Base-by-base conservation (phyloP, 2,797 vertebrate genomes). In the Arctocebus calabarensis region DNA sequence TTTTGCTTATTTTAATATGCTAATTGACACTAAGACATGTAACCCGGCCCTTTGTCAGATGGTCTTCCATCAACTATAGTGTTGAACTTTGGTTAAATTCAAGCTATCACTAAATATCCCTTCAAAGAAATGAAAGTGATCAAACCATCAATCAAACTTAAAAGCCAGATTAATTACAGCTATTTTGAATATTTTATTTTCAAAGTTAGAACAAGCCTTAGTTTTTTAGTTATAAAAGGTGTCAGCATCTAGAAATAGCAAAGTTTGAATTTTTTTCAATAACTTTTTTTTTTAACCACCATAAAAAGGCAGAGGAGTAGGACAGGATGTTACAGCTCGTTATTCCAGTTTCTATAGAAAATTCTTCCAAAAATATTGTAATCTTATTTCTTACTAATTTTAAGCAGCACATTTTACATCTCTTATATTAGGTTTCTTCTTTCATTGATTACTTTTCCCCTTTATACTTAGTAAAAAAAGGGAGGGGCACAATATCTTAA, bases 331-430 rank as follows among this genome's bases (percentile, higher is more conserved):
- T 68, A 91, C 4, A 78, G 57, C 55, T 96, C 62, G 29, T 82
- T 86, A 94, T 77, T 59, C 81, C 40, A 64, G 48, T 43, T 91
- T 88, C 95, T 43, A 94, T 61, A 81, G 74, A 86, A 45, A 89
- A 89, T 40, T 73, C 27, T 91, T 84, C 83, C 14, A 59, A 43
- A 7, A 87, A 40, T 23, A 83, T 4, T n/a, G 45, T 59, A 17
- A 78, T 23, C 37, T 89, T 87, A 52, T 75, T 68, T 90, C 94
- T 48, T 61, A 48, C 7, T 16, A 34, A 91, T 59, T 73, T 45
- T 73, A 85, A 85, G 34, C 9, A 87, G 5, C 19, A 59, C 7
- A 32, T 74, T 75, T 85, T 40, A 87, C 8, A n/a, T 64, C 27
- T 88, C 14, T 74, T 3, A 16, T 27, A 48, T 37, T 34, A 66